phyloP scores from a whole-genome alignment of 2,888 invertebrate genomes.

The Hirtodrosophila histrioides region DNA sequence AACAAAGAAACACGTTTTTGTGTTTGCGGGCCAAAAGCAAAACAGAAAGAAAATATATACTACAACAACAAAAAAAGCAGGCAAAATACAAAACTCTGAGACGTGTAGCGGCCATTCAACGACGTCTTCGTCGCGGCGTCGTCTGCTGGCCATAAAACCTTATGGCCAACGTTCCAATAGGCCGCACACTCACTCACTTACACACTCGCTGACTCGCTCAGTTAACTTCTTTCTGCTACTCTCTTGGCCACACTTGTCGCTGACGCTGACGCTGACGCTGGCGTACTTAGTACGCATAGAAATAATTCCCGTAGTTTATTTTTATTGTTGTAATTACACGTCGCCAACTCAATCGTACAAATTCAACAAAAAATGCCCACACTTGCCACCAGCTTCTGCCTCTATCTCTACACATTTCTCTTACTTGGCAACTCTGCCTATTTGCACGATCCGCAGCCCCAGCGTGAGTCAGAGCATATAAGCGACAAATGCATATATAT shows the following conservation, averaged over 20 bases:
- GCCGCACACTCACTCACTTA: conserved; percentile 55
- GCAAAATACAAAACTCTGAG: conserved; percentile 40
- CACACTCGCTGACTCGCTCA: conserved; percentile 7
- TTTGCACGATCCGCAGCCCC: conserved; percentile 55
- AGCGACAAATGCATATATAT: conserved; percentile 1
- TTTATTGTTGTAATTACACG: conserved; percentile 79
- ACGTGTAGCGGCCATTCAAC: conserved; percentile 50
- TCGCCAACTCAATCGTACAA: conserved; percentile 48
- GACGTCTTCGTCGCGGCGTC: conserved; percentile 29
- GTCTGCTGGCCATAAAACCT: conserved; percentile 70
- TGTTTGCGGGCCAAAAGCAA: conserved; percentile 62
- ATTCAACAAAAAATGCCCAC: conserved; percentile 10
- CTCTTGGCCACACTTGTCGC: conserved; percentile 66
- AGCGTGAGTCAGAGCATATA: conserved; percentile 57
- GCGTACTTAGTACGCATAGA: conserved; percentile 38
- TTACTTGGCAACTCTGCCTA: conserved; percentile 47
- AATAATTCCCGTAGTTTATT: conserved; percentile 77
- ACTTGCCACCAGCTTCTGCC: conserved; percentile 14
- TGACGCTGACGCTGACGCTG: conserved; percentile 15
- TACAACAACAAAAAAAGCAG: conserved; percentile 23
- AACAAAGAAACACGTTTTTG: conserved; percentile 75
- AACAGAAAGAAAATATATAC: conserved; percentile 27
- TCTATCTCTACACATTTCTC: conserved; percentile 12
- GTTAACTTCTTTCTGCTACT: background rate
- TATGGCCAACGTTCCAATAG: conserved; percentile 77